phyloP scores from a whole-genome alignment of 2,888 invertebrate species.

The Slavum lentiscoides region DNA sequence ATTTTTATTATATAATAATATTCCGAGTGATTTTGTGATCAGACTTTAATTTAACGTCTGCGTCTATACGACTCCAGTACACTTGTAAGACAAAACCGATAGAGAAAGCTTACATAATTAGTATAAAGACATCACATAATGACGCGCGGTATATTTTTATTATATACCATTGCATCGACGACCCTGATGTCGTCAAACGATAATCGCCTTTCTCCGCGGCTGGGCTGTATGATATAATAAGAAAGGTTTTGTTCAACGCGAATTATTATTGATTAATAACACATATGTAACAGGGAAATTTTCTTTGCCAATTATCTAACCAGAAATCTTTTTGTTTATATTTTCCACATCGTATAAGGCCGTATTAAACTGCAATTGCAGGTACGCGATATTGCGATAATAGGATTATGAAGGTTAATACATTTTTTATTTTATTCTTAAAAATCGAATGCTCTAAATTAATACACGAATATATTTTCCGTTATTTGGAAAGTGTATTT shows the following conservation, averaged over 20 bases:
- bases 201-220: conserved; percentile 47
- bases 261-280: neutral
- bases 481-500: neutral
- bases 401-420: too few species aligned
- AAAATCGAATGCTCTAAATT: neutral
- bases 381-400: too few species aligned
- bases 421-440: too few species aligned
- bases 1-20: too few species aligned
- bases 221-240: conserved; percentile 39
- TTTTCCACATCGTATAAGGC: neutral
- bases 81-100: conserved; percentile 3
- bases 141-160: conserved; percentile 30
- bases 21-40: too few species aligned
- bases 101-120: conserved; percentile 48
- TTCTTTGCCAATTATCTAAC: neutral
- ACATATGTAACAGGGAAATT: neutral
- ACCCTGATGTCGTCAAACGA: conserved; percentile 26
- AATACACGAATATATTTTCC: neutral
- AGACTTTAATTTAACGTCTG: too few species aligned
- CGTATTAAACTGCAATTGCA: too few species aligned
- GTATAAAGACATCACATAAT: conserved; percentile 1
- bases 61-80: too few species aligned
- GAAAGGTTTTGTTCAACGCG: neutral
- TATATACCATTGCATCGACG: conserved; percentile 27
- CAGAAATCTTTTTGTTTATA: neutral